A percentile compares a stretch with the other conserved stretches of the same genome.
Conservation (phyloP, 2,888 invertebrate species). For the Alsophila aescularia region DNA sequence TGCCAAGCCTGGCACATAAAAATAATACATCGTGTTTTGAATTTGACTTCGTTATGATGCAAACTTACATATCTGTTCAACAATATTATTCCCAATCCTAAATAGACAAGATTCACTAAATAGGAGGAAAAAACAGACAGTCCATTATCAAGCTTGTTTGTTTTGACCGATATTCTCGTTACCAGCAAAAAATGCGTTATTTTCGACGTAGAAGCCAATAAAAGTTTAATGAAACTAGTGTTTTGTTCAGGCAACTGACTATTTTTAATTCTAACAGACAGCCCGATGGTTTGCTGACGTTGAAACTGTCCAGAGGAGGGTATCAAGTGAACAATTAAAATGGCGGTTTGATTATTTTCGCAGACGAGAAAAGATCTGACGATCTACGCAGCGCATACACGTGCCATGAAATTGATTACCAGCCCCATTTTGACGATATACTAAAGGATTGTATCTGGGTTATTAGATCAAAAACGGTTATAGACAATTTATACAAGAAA, state of each 20-base stretch:
- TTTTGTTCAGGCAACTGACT: constrained; percentile 41
- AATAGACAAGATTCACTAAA: background rate
- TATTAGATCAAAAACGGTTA: too few species aligned
- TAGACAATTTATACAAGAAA: too few species aligned
- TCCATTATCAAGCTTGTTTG: constrained; percentile 1
- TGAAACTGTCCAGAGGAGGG: constrained; percentile 63
- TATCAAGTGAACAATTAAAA: constrained; percentile 69
- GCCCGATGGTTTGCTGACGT: constrained; percentile 39
- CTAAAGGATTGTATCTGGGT: background rate
- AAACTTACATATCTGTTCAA: background rate
- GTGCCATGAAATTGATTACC: constrained; percentile 26
- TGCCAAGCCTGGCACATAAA: too few species aligned
- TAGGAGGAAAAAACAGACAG: constrained; percentile 2
- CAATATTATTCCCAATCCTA: background rate
- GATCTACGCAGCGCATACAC: constrained; percentile 43
- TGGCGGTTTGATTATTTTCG: constrained; percentile 63
- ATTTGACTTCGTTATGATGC: background rate
- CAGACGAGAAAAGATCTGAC: constrained; percentile 63
- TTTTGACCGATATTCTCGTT: constrained; percentile 10
- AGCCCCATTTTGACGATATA: background rate
- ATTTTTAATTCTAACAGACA: constrained; percentile 56
- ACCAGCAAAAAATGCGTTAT: constrained; percentile 4
- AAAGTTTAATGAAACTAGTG: constrained; percentile 24
- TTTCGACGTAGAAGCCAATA: constrained; percentile 20
- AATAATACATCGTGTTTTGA: too few species aligned